Percentiles rank a stretch among this genome's conserved stretches.
Evolutionary conservation across 1,140 invertebrate genomes (phyloP).

Genomic region (Ephestia elutella): DNA sequence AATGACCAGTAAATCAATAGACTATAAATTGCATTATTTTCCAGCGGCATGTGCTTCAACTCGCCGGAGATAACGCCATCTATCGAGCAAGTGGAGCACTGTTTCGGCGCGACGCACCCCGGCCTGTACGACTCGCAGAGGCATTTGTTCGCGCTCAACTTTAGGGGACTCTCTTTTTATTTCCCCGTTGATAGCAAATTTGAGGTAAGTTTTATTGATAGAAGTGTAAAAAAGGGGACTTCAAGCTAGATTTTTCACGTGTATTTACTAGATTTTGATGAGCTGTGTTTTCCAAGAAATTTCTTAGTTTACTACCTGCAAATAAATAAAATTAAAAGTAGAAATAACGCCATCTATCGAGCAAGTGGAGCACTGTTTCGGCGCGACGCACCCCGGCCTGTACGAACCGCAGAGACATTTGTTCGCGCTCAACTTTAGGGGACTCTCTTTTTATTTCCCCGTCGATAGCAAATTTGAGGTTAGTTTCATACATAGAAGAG

Average conservation of each 20-base stretch:
- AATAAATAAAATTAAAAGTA: too few species aligned
- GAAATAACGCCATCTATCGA: constrained; percentile 96
- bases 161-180: constrained; percentile 95
- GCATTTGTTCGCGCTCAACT: constrained; percentile 95
- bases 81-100: constrained; percentile 97
- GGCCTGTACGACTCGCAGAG: constrained; percentile 96
- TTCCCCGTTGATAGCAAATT: constrained; percentile 96
- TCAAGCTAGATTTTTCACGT: too few species aligned
- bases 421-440: constrained; percentile 95
- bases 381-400: constrained; percentile 97
- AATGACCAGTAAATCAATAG: too few species aligned
- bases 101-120: constrained; percentile 98
- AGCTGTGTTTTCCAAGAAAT: too few species aligned
- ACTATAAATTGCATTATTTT: constrained; percentile 42
- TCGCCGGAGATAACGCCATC: constrained; percentile 95
- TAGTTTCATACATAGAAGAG: too few species aligned
- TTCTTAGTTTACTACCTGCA: too few species aligned
- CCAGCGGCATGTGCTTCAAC: constrained; percentile 92
- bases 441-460: constrained; percentile 96
- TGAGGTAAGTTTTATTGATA: constrained; percentile 75
- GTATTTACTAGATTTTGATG: too few species aligned
- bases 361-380: constrained; percentile 98
- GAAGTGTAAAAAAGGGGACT: too few species aligned
- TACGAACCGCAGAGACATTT: constrained; percentile 95
- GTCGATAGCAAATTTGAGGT: constrained; percentile 95